A percentile compares a stretch with the other conserved stretches of the same genome.
These are phyloP conservation scores for Hypotaenidia okinawae DNA, from an alignment of 2,797 vertebrate genomes.

Conservation along the genomic window DNA sequence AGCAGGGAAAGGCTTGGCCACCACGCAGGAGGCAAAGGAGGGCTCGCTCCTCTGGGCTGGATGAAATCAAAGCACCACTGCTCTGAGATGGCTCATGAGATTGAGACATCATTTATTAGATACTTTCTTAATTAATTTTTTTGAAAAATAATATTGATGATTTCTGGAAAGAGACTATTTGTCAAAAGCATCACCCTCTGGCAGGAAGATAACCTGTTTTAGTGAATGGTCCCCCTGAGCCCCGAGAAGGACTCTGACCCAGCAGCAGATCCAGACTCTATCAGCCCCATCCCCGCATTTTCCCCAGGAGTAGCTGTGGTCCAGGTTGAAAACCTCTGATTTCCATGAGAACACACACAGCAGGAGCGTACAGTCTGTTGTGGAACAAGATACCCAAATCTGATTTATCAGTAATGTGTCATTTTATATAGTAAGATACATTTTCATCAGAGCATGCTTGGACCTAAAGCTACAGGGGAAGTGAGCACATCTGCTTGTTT, in stretches of 20 bases:
- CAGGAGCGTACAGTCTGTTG: rapidly evolving
- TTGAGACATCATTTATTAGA: neutral
- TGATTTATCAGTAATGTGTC: rapidly evolving
- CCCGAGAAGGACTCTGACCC: neutral
- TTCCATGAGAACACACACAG: neutral
- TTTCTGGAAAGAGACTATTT: constrained; percentile 29
- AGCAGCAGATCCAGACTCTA: neutral
- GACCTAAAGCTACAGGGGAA: neutral
- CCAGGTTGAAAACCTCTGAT: neutral
- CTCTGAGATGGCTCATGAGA: neutral
- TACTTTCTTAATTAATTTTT: constrained; percentile 30
- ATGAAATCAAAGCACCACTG: neutral
- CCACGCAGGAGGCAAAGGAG: neutral
- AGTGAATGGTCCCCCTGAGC: neutral
- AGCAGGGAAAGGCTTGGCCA: neutral
- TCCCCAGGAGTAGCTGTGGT: rapidly evolving
- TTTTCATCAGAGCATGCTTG: rapidly evolving
- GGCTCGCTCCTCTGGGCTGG: neutral
- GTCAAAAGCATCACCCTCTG: neutral
- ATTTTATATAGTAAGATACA: neutral
- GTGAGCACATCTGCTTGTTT: neutral
- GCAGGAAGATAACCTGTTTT: neutral
- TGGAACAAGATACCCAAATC: neutral
- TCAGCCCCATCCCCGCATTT: neutral
- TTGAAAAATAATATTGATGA: neutral